These are phyloP conservation scores for Andrena fulva DNA, from an alignment of 2,888 invertebrate genomes.

Conservation along the genomic window DNA sequence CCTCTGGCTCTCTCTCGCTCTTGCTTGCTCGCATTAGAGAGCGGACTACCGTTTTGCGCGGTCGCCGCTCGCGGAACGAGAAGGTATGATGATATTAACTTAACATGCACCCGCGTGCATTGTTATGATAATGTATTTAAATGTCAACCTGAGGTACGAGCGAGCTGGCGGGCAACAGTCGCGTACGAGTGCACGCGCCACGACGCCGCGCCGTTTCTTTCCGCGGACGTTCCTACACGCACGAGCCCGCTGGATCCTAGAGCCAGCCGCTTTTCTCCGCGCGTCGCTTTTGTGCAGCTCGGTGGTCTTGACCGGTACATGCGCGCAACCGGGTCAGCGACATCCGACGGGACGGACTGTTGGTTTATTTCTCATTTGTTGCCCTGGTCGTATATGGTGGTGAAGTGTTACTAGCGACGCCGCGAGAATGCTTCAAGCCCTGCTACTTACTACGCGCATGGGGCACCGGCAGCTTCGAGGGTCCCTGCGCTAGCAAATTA, in stretches of 20 bases:
- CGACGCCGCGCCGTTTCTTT: conserved; percentile 45
- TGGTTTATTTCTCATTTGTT: conserved; percentile 57
- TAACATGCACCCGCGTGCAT: conserved; percentile 80
- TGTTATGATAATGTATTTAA: conserved; percentile 83
- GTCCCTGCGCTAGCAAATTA: not conserved
- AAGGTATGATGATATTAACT: conserved; percentile 79
- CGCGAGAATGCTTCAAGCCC: conserved; percentile 8
- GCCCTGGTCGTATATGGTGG: conserved; percentile 31
- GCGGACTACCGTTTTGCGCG: conserved; percentile 65
- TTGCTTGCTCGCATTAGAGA: not conserved
- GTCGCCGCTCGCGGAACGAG: conserved; percentile 54
- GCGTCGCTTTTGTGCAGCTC: conserved; percentile 50
- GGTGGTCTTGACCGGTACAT: conserved; percentile 54
- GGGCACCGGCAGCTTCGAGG: not conserved
- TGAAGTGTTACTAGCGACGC: conserved; percentile 31
- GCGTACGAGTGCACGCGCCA: conserved; percentile 64
- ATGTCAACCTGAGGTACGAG: conserved; percentile 75
- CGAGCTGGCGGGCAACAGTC: conserved; percentile 42
- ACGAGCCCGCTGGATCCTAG: conserved; percentile 44
- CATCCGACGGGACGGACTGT: conserved; percentile 35
- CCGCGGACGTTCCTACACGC: conserved; percentile 55
- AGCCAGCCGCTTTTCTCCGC: conserved; percentile 18
- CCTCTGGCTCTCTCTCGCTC: conserved; percentile 26
- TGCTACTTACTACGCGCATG: not conserved
- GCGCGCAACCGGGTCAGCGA: conserved; percentile 52